Percentiles rank a stretch among this genome's conserved stretches.
phyloP scores from a whole-genome alignment of 2,888 invertebrate genomes.

The Ophion costatus region DNA sequence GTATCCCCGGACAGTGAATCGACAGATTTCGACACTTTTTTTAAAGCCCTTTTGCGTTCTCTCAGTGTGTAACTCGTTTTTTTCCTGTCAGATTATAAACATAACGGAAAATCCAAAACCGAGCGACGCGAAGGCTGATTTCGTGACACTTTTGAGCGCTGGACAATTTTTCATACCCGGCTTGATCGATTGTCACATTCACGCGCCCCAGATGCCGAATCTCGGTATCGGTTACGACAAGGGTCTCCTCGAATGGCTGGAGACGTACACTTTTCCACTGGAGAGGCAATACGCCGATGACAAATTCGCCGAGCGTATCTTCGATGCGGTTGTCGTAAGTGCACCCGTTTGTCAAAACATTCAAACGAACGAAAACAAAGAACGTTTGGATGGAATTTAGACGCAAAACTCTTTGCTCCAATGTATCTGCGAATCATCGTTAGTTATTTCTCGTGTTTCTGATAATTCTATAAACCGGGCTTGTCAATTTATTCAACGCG shows the following conservation, averaged over 20 bases:
- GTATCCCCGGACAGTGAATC: too few relatives aligned
- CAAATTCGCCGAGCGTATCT: constrained; percentile 89
- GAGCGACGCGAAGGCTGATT: constrained; percentile 54
- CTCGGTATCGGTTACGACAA: constrained; percentile 92
- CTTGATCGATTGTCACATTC: constrained; percentile 94
- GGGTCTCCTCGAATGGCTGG: constrained; percentile 93
- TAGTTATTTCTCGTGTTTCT: too few relatives aligned
- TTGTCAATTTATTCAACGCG: not conserved
- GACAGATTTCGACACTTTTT: too few relatives aligned
- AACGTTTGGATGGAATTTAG: too few relatives aligned
- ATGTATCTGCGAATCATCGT: too few relatives aligned
- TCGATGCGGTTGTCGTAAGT: constrained; percentile 92
- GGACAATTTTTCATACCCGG: constrained; percentile 93
- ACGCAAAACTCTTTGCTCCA: too few relatives aligned
- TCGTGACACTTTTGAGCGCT: constrained; percentile 70
- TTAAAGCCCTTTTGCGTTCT: too few relatives aligned
- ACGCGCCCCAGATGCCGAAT: constrained; percentile 95
- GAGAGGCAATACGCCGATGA: constrained; percentile 90
- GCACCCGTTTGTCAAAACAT: not conserved
- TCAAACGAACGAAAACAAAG: not conserved
- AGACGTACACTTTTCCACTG: constrained; percentile 93
- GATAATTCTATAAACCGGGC: not conserved
- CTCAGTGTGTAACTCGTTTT: not conserved
- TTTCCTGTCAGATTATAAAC: constrained; percentile 71
- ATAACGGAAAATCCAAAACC: constrained; percentile 70